Base-by-base conservation (phyloP, 2,113 vertebrate species). In the Arvicanthis niloticus region DNA sequence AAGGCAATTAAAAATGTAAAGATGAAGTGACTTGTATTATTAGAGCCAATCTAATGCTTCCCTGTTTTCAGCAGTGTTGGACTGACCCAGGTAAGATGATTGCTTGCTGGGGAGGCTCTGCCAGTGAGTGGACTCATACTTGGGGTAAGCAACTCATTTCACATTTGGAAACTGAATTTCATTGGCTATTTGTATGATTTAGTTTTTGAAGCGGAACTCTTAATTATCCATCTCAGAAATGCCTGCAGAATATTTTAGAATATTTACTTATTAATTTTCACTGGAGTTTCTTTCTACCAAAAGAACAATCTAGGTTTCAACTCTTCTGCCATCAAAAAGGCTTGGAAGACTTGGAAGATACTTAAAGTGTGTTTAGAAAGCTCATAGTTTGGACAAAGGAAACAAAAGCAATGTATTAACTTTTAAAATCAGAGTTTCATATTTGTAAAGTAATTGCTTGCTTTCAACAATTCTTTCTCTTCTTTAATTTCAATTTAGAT, bases 391-490 rank as follows among this genome's bases (percentile, higher is more conserved):
- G 17, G 19, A 15, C 62, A 62, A 84, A 34, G 42, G 29, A 92
- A 93, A 16, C 15, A 92, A 93, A 77, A 93, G 7, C 67, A 80
- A 51, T 24, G 10, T 85, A 92, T 34, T 77, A 11, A 75, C 82
- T 91, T 96, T 96, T 53, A 91, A 95, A 81, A 86, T 67, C 40
- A 70, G 42, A 88, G 40, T 40, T 87, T 89, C 24, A 42, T 75
- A 58, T 29, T 77, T 89, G 81, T 90, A 62, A 93, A 85, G 40
- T 37, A 76, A 87, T 40, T 84, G 78, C 12, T 93, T 89, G 65
- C 45, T 91, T 91, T 58, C 68, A 51, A 95, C 45, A 76, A 80
- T 89, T 45, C 76, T 9, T 76, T 58, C 87, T 76, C 75, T 19
- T 16, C 7, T 8, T 76, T 42, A 37, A 80, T 91, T 93, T 89